Base-by-base conservation (phyloP, 2,888 invertebrate genomes). In the Noctua pronuba region DNA sequence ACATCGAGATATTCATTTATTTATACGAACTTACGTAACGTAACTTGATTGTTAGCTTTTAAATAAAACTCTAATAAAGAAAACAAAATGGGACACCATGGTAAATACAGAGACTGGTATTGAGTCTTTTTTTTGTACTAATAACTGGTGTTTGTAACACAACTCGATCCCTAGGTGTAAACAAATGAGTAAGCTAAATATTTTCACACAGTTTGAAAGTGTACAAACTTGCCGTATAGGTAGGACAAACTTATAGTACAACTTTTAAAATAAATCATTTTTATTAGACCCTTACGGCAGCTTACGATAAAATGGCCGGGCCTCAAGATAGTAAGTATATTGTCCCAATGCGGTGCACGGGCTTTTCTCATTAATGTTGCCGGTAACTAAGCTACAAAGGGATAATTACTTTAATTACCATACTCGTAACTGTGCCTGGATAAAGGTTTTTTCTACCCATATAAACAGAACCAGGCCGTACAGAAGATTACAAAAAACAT, bases 251-350 rank as follows among this genome's bases (percentile, higher is more conserved):
- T 82, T 80, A 74, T 60, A 75, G 46, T 46, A 46, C 28, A 82
- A 85, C 77, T 88, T 87, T 85, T 72, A 71, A 79, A 85, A 85
- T 88, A 79, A 88, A 88, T 87, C 80, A 82, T 87, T 85, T 86
- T 87, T 88, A 87, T 88, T 76, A 68, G 73, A 44, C 85, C 83
- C 85, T 83, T 78, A 75, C 38, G 83, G 74, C 83, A 70, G 70
- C 73, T 80, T 80, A 81, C 72, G 79, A 82, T 80, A 84, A 82
- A 87, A 85, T 73, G 68, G 66, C 67, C 44, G 38, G 24, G 82
- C 44, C 71, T 83, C 70, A 82, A 81, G 82, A 82, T 65, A 52
- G 73, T 58, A 73, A 76, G 66, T 82, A 67, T 83, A 78, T 80
- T 83, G 79, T 79, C 83, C 74, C 69, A 70, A 75, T 78, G 77